Percentiles rank a stretch among this genome's conserved stretches.
These are phyloP conservation scores for Leucoraja erinaceus DNA, from an alignment of 2,113 vertebrate species.

Conservation along the genomic window DNA sequence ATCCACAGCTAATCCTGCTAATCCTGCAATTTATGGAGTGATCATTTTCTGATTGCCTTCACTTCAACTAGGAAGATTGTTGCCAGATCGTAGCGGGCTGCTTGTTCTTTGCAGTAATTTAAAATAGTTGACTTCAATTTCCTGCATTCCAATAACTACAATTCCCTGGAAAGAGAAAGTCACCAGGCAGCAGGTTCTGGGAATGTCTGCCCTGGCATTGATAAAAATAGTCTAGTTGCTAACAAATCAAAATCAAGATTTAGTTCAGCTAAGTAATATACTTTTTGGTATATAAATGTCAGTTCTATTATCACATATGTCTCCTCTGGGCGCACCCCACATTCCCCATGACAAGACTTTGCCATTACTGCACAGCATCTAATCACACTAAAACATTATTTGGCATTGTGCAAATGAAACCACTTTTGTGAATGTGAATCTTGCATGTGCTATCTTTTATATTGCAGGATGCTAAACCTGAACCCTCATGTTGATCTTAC, in stretches of 20 bases:
- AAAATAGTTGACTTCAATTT: not conserved
- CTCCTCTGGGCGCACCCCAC: not conserved
- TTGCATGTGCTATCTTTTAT: not conserved
- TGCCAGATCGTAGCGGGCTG: not conserved
- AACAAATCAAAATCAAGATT: not conserved
- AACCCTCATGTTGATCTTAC: not conserved
- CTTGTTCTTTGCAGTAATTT: not conserved
- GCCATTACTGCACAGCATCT: not conserved
- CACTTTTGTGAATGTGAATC: not conserved
- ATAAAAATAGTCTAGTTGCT: not conserved
- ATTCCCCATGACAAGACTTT: not conserved
- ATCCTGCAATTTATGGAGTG: not conserved
- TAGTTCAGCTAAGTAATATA: not conserved
- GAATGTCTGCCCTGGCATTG: not conserved
- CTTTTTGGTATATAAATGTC: not conserved
- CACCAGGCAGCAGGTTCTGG: not conserved
- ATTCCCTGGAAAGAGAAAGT: not conserved
- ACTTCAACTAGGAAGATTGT: not conserved
- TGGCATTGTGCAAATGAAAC: not conserved
- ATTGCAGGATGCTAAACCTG: not conserved
- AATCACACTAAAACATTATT: not conserved
- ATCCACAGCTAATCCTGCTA: not conserved
- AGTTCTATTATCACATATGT: not conserved
- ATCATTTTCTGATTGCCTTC: not conserved
- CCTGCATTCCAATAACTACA: not conserved